These are phyloP conservation scores for Coregonus sp. DNA, from an alignment of 2,797 vertebrate species.

Conservation along the genomic window DNA sequence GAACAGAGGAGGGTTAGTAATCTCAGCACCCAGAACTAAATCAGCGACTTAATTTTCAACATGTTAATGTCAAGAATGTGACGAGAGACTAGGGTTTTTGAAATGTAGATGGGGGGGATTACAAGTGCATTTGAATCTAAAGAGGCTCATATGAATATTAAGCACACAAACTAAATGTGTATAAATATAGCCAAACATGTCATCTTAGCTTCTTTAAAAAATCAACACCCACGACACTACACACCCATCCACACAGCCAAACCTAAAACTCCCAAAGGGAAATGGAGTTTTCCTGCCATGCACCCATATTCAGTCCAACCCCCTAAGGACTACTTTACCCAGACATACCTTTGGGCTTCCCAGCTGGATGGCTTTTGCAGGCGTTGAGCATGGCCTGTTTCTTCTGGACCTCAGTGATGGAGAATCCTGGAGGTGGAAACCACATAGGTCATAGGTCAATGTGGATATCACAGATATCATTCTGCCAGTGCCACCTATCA, in stretches of 20 bases:
- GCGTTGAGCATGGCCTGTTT: conserved; percentile 95
- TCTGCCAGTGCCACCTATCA: not conserved
- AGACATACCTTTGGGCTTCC: conserved; percentile 89
- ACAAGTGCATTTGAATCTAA: not conserved
- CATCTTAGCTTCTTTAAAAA: not conserved
- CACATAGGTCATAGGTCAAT: not conserved
- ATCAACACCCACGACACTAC: not conserved
- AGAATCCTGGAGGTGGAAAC: conserved; percentile 78
- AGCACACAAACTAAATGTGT: not conserved
- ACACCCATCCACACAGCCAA: not conserved
- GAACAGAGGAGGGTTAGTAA: too few species aligned
- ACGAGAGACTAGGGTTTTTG: too few species aligned
- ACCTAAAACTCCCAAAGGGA: not conserved
- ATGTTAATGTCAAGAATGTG: too few species aligned
- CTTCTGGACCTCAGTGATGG: conserved; percentile 92
- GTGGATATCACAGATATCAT: not conserved
- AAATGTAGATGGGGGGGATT: too few species aligned
- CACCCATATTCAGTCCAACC: not conserved
- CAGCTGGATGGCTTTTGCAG: conserved; percentile 84
- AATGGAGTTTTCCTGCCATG: not conserved
- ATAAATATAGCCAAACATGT: not conserved
- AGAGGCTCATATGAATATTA: not conserved
- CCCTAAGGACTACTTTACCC: not conserved
- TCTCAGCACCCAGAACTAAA: too few species aligned
- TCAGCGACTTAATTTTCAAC: too few species aligned